phyloP scores from a whole-genome alignment of 2,888 invertebrate species.

The Seladonia tumulorum region DNA sequence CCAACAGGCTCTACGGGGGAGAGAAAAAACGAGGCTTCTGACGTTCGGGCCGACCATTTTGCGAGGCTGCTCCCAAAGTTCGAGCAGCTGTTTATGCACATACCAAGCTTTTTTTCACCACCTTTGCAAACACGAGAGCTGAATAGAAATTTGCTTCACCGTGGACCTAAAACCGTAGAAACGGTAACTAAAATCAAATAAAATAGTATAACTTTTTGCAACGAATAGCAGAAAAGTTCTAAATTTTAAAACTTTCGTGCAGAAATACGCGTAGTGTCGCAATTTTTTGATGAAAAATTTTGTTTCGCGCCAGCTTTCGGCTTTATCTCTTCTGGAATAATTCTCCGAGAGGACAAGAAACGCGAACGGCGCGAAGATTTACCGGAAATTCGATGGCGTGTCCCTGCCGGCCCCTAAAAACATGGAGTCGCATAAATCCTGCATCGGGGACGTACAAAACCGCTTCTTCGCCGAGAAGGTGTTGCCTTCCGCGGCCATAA shows the following conservation, averaged over 20 bases:
- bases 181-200: too few species aligned
- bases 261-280: too few species aligned
- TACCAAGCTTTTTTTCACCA: neutral
- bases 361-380: neutral
- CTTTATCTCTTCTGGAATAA: neutral
- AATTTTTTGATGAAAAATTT: neutral
- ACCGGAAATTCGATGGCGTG: slow-evolving; percentile 5
- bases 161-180: too few species aligned
- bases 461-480: neutral
- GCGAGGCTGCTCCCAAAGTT: neutral
- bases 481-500: slow-evolving; percentile 5
- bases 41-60: slow-evolving; percentile 2
- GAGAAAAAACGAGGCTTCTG: slow-evolving; percentile 14
- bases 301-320: neutral
- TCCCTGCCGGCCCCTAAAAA: neutral
- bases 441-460: neutral
- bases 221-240: too few species aligned
- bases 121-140: neutral
- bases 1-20: slow-evolving; percentile 1
- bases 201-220: too few species aligned
- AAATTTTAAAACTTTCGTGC: too few species aligned
- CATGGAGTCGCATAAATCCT: slow-evolving; percentile 16
- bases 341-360: neutral
- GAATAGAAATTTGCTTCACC: neutral
- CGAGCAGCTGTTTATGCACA: neutral